Percentiles rank a stretch among this genome's conserved stretches.
Evolutionary conservation across 2,113 vertebrate genomes (phyloP).

Genomic region (Hippocampus zosterae): DNA sequence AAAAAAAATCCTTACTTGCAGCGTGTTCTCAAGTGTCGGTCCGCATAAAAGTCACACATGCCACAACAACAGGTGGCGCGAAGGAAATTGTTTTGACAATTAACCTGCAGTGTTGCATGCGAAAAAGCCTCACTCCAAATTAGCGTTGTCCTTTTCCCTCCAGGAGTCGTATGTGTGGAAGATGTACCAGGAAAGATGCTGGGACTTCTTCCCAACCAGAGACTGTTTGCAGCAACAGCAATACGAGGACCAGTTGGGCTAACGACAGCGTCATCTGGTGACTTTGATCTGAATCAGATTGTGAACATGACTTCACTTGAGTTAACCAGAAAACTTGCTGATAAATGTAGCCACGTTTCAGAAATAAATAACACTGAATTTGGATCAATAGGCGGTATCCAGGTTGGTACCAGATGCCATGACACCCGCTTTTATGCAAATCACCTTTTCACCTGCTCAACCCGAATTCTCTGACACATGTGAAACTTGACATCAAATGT

Average conservation of each 20-base stretch:
- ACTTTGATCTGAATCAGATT: slow-evolving; percentile 32
- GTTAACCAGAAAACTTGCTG: slow-evolving; percentile 22
- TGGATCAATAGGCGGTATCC: slow-evolving; percentile 23
- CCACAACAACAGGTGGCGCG: neutral
- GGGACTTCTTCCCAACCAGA: slow-evolving; percentile 98
- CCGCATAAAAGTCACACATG: neutral
- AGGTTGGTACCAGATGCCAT: slow-evolving; percentile 21
- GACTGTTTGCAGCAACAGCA: slow-evolving; percentile 99
- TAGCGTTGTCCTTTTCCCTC: slow-evolving; percentile 22
- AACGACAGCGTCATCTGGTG: slow-evolving; percentile 31
- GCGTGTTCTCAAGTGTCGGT: neutral
- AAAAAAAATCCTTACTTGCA: neutral
- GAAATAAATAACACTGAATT: neutral
- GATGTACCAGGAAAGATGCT: slow-evolving; percentile 98
- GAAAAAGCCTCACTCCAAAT: neutral
- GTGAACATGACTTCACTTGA: slow-evolving; percentile 35
- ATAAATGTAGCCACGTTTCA: neutral
- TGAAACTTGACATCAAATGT: slow-evolving; percentile 22
- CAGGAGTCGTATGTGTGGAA: slow-evolving; percentile 99
- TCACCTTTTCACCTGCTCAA: slow-evolving; percentile 67
- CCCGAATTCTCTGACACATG: slow-evolving; percentile 53
- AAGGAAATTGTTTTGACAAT: neutral
- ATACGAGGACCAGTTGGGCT: slow-evolving; percentile 95
- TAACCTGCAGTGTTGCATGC: neutral
- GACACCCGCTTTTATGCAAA: slow-evolving; percentile 26